Base-by-base conservation (phyloP, 92 coral and sea anemone species). In the Nematostella vectensis region DNA sequence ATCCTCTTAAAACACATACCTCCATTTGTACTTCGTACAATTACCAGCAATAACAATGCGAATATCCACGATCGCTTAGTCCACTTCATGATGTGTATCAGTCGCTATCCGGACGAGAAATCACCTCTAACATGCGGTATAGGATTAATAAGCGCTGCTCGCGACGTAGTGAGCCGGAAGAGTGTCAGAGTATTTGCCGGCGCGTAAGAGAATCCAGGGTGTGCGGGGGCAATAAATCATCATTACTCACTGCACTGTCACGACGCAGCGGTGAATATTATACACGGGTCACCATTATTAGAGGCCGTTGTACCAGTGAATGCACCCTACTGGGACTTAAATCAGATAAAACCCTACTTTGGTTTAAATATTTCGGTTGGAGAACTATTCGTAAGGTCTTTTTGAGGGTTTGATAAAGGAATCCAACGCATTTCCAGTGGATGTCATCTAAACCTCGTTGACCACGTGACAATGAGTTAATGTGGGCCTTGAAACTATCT, bases 231-330 rank as follows among this genome's bases (percentile, higher is more conserved):
- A 42, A 78, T 78, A 55, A 78, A 78, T 78, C 85, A 63, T 71
- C 74, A 68, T 71, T 70, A 71, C 55, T 71, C 67, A 71, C 4
- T 71, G 78, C 65, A 63, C 79, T 79, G 80, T 33, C 40, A 33
- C 40, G 40, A 15, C 40, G 40, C 40, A 15, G 8, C 15, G 15
- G 40, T 6, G 40, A 6, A 33, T 15, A 33, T 15, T 6, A 15
- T 15, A 33, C 40, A 33, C 40, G 15, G 40, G 40, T 33, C 40
- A 33, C n/a, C n/a, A n/a, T n/a, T n/a, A n/a, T n/a, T n/a, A n/a
- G n/a, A n/a, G n/a, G n/a, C n/a, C n/a, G n/a, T n/a, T n/a, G n/a
- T n/a, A n/a, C n/a, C n/a, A n/a, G n/a, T n/a, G n/a, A n/a, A n/a
- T n/a, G n/a, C n/a, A n/a, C n/a, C n/a, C n/a, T n/a, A n/a, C n/a